A percentile compares a stretch with the other conserved stretches of the same genome.
These are phyloP conservation scores for Apeltes quadracus DNA, from an alignment of 2,113 vertebrate genomes.

Conservation along the genomic window DNA sequence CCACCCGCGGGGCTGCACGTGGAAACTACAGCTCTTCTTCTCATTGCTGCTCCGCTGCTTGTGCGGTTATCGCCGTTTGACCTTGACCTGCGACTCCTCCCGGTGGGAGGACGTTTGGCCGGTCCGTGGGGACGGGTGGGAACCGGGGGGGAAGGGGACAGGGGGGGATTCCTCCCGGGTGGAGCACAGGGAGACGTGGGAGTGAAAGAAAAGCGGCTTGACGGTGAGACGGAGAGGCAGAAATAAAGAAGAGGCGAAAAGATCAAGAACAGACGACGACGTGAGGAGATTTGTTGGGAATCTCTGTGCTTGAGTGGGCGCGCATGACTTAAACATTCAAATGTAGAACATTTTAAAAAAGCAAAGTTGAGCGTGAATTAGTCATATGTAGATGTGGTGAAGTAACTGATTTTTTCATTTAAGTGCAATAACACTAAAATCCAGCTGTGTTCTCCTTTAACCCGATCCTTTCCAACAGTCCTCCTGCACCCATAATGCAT, in stretches of 20 bases:
- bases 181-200: neutral
- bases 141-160: neutral
- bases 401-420: slow-evolving; percentile 40
- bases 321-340: neutral
- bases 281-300: slow-evolving; percentile 13
- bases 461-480: too few relatives aligned
- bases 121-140: neutral
- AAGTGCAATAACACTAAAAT: slow-evolving; percentile 21
- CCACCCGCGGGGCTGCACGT: slow-evolving; percentile 38
- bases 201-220: neutral
- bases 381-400: slow-evolving; percentile 12
- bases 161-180: slow-evolving; percentile 21
- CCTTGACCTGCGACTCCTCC: slow-evolving; percentile 21
- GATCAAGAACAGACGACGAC: too few relatives aligned
- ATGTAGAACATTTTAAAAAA: too few relatives aligned
- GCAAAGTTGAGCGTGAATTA: slow-evolving; percentile 20
- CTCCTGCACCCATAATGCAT: too few relatives aligned
- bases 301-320: neutral
- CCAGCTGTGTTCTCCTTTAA: too few relatives aligned
- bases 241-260: neutral
- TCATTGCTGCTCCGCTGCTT: slow-evolving; percentile 13
- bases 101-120: neutral
- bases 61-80: neutral
- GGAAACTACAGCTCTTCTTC: neutral
- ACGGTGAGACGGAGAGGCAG: neutral